Percentiles rank a stretch among this genome's conserved stretches.
Conservation (phyloP, 2,888 invertebrate species). For the Eristalinus sepulchralis region DNA sequence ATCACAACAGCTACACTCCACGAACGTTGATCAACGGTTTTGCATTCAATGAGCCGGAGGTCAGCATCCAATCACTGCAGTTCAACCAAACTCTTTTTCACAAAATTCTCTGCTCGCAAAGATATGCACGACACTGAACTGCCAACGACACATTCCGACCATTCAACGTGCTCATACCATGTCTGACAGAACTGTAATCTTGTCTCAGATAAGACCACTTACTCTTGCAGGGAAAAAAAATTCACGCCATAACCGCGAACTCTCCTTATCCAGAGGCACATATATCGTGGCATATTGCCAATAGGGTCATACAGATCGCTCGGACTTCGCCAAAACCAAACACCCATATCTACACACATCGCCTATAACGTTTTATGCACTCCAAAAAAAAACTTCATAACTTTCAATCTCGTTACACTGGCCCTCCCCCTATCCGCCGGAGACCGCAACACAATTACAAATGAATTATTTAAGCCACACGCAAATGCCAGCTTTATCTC, state of each 20-base stretch:
- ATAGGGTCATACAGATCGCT: conserved; percentile 12
- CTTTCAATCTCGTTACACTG: conserved; percentile 52
- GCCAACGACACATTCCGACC: background rate
- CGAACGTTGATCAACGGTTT: too few relatives aligned
- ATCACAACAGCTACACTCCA: too few relatives aligned
- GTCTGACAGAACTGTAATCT: background rate
- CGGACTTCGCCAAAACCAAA: conserved; percentile 7
- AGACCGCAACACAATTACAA: conserved; percentile 36
- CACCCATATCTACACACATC: background rate
- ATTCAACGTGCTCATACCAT: background rate
- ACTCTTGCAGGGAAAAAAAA: background rate
- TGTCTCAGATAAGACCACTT: background rate
- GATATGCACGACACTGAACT: background rate
- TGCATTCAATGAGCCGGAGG: background rate
- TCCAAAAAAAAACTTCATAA: conserved; percentile 33
- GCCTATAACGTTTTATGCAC: conserved; percentile 9
- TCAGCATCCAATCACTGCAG: background rate
- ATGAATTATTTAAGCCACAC: conserved; percentile 61
- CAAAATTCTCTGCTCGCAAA: background rate
- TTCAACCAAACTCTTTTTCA: background rate
- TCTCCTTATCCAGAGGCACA: background rate
- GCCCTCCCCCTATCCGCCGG: conserved; percentile 16
- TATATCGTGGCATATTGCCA: background rate
- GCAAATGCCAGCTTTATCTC: conserved; percentile 65
- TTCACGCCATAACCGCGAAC: background rate